A percentile compares a stretch with the other conserved stretches of the same genome.
Evolutionary conservation across 2,888 invertebrate species (phyloP).

Genomic region (Pristionchus maxplancki): DNA sequence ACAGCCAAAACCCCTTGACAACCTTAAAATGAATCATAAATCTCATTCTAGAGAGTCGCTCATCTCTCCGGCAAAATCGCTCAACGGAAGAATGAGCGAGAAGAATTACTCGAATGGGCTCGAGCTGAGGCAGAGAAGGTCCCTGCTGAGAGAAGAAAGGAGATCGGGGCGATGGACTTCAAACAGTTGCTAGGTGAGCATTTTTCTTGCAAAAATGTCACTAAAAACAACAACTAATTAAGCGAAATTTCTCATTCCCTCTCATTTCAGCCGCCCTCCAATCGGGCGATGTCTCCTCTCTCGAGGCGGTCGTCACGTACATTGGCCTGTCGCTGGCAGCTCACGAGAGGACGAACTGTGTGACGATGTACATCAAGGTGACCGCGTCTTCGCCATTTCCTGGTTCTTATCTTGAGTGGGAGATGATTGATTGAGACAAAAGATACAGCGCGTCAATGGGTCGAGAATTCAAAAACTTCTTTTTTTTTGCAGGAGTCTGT

Average conservation of each 20-base stretch:
- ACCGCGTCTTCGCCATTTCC: neutral
- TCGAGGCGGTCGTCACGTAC: slow-evolving; percentile 66
- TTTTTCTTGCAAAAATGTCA: neutral
- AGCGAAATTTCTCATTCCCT: neutral
- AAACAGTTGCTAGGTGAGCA: slow-evolving; percentile 47
- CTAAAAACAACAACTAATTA: no score
- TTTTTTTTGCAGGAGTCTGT: slow-evolving; percentile 62
- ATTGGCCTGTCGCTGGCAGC: slow-evolving; percentile 63
- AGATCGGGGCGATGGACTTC: slow-evolving; percentile 60
- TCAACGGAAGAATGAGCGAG: slow-evolving; percentile 57
- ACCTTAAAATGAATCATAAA: neutral
- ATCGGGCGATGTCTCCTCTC: slow-evolving; percentile 58
- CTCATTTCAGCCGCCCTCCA: slow-evolving; percentile 59
- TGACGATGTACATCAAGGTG: slow-evolving; percentile 66
- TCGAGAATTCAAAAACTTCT: neutral
- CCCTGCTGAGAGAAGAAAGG: slow-evolving; percentile 53
- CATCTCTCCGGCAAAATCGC: slow-evolving; percentile 58
- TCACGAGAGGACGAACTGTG: slow-evolving; percentile 69
- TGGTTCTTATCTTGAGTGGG: neutral
- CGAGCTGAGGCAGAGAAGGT: slow-evolving; percentile 55
- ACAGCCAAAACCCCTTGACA: no score
- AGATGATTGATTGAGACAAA: neutral
- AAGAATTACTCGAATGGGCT: slow-evolving; percentile 60
- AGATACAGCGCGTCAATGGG: neutral
- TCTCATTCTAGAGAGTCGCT: slow-evolving; percentile 55